Conservation (phyloP, 30 jellyfish, hydroid and myxozoan genomes). For the Chironex yamaguchii region DNA sequence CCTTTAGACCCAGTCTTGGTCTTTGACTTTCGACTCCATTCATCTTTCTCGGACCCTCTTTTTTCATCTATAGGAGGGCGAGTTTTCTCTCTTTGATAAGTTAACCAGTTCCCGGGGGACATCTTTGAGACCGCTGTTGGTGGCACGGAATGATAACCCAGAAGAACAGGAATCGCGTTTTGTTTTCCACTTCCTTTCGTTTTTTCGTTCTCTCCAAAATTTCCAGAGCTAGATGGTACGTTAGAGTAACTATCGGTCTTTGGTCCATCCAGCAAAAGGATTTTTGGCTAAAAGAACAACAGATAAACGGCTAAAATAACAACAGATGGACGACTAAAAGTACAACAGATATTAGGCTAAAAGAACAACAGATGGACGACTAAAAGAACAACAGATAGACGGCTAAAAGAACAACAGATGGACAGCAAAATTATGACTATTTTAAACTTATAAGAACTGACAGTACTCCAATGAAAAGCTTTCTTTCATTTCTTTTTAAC, state of each 20-base stretch:
- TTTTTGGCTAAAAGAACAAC: constrained; percentile 94
- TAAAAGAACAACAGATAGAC: no score
- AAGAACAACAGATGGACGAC: no score
- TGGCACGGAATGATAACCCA: constrained; percentile 98
- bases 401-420: no score
- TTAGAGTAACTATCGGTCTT: no score
- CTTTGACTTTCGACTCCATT: not conserved
- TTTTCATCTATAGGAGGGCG: constrained; percentile 12
- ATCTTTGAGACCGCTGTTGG: constrained; percentile 68
- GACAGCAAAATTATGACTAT: no score
- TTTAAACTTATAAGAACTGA: no score
- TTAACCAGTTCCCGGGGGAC: constrained; percentile 83
- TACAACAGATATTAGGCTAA: no score
- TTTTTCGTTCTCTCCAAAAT: constrained; percentile 12
- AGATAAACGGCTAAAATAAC: no score
- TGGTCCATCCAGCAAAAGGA: constrained; percentile 94
- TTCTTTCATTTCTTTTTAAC: no score
- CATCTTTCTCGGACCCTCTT: constrained; percentile 2
- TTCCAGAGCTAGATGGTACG: no score
- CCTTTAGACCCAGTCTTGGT: constrained; percentile 28
- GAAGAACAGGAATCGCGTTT: constrained; percentile 92
- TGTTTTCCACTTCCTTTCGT: constrained; percentile 33
- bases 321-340: no score
- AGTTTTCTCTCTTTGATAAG: constrained; percentile 54
- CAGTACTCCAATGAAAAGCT: no score